Base-by-base conservation (phyloP, 2,888 invertebrate genomes). In the Arge pagana region DNA sequence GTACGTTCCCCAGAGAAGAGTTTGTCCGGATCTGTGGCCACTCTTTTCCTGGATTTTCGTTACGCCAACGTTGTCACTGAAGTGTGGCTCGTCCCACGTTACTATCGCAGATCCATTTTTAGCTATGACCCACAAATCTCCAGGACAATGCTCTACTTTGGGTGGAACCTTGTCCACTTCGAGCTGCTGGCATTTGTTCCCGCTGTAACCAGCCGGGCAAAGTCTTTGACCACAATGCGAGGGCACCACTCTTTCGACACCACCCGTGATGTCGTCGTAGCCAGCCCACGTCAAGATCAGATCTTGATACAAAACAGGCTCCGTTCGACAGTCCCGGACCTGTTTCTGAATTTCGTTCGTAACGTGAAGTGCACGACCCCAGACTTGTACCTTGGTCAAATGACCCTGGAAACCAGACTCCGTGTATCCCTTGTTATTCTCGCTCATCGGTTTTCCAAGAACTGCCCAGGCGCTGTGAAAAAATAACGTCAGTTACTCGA, bases 331-430 rank as follows among this genome's bases (percentile, higher is more conserved):
- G 67, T 93, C 94, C 19, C 94, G 84, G 1, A 94, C 94, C 83
- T 95, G 94, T 71, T 93, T 93, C 64, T 96, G 95, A 57, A 96
- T 88, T 77, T 95, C 95, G 54, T 90, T 90, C 3, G 93, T 93
- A 13, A 94, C 89, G 70, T 96, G 95, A 1, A 96, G 80, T 30
- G 93, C 91, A 37, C 93, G 83, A 64, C 89, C 89, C 96, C 96
- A 97, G 52, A 96, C 86, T 80, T 96, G 95, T 24, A 95, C 90
- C 77, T 96, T 92, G 6, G 94, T 95, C 31, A 97, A 79, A 65
- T 93, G 92, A 21, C 97, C 97, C 81, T 93, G 93, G 86, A 96
- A 96, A n/a, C 95, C 95, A 36, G 88, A 82, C 77, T 93, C 93
- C 0, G 90, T 88, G 67, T 92, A 93, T 0, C 87, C 85, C 65